phyloP scores from a whole-genome alignment of 2,113 vertebrate species.

The Chamaea fasciata region DNA sequence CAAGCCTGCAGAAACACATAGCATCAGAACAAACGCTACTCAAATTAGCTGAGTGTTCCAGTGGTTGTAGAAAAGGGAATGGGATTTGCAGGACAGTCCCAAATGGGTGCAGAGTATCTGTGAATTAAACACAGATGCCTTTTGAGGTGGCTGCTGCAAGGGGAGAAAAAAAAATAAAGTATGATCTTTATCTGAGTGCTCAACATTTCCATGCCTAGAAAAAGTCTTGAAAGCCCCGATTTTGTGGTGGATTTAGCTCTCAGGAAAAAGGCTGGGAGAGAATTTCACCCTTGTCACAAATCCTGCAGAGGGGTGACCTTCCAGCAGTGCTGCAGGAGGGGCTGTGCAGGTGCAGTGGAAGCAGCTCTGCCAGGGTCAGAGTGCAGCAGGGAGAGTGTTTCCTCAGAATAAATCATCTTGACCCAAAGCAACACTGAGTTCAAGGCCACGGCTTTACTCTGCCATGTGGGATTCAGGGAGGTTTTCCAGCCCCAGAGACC shows the following conservation, averaged over 20 bases:
- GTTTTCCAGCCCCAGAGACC: not conserved
- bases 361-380: not conserved
- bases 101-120: not conserved
- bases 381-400: not conserved
- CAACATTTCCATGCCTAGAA: not conserved
- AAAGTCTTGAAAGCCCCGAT: not conserved
- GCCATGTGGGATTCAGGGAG: not conserved
- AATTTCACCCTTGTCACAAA: not conserved
- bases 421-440: not conserved
- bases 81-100: not conserved
- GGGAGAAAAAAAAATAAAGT: not conserved
- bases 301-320: not conserved
- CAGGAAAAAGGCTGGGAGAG: not conserved
- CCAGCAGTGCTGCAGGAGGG: not conserved
- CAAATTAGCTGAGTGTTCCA: not conserved
- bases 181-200: not conserved
- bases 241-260: conserved; percentile 31
- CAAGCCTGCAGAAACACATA: not conserved
- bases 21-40: not conserved
- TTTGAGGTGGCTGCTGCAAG: not conserved
- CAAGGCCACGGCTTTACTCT: not conserved
- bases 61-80: not conserved
- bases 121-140: not conserved
- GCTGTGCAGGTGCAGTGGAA: not conserved
- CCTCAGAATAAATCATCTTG: not conserved